These are phyloP conservation scores for Phylloscopus whistleri DNA, from an alignment of 2,113 vertebrate species.

Conservation along the genomic window DNA sequence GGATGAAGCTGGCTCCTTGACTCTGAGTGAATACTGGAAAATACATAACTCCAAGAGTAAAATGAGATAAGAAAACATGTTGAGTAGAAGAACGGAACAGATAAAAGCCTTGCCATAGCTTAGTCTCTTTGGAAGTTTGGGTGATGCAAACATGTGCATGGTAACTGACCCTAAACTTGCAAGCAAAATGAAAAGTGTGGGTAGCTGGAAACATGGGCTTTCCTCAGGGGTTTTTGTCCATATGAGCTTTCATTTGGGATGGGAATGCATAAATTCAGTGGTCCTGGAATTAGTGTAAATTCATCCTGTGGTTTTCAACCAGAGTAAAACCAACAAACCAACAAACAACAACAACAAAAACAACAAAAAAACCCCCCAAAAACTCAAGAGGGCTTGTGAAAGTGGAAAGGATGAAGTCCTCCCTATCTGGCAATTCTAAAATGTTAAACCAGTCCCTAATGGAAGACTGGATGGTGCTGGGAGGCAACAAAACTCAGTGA, in stretches of 20 bases:
- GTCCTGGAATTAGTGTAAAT: not conserved
- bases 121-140: not conserved
- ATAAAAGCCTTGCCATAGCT: not conserved
- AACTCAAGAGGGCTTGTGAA: not conserved
- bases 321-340: not conserved
- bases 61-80: not conserved
- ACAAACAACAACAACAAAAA: no score
- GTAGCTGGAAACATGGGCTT: not conserved
- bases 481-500: not conserved
- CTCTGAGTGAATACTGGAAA: not conserved
- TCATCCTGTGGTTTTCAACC: not conserved
- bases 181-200: not conserved
- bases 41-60: not conserved
- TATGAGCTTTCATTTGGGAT: not conserved
- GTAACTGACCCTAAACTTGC: not conserved
- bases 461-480: not conserved
- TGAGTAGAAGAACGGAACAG: not conserved
- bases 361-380: not conserved
- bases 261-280: not conserved
- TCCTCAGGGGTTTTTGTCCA: not conserved
- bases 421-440: not conserved
- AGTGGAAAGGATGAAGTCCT: not conserved
- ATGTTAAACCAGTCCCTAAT: not conserved
- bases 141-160: not conserved
- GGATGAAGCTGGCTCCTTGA: not conserved